phyloP scores from a whole-genome alignment of 2,888 invertebrate genomes.

The Dolomedes plantarius region DNA sequence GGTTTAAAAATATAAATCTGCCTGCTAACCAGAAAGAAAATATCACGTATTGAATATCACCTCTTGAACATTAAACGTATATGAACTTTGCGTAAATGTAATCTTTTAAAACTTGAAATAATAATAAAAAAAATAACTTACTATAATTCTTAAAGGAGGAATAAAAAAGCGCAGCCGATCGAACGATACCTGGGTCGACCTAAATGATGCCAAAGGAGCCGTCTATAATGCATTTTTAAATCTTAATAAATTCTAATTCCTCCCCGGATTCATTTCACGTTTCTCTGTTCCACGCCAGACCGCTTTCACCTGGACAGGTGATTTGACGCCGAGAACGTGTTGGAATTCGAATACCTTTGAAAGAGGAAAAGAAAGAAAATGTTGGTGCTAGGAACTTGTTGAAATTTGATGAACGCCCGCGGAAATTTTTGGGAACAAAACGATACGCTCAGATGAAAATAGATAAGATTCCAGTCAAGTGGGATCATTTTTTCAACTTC shows the following conservation, averaged over 20 bases:
- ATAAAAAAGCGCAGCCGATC: too few relatives aligned
- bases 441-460: neutral
- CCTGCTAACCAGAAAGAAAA: too few relatives aligned
- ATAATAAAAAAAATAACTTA: too few relatives aligned
- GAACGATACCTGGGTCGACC: too few relatives aligned
- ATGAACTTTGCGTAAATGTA: too few relatives aligned
- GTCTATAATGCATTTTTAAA: neutral
- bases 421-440: neutral
- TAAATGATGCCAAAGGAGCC: too few relatives aligned
- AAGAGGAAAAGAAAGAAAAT: neutral
- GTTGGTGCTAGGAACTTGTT: neutral
- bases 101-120: too few relatives aligned
- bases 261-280: neutral
- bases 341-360: neutral
- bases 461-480: slow-evolving; percentile 10
- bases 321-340: neutral
- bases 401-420: neutral
- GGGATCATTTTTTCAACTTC: too few relatives aligned
- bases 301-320: slow-evolving; percentile 7
- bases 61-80: too few relatives aligned
- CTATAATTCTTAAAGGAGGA: too few relatives aligned
- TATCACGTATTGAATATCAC: too few relatives aligned
- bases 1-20: too few relatives aligned
- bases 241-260: neutral
- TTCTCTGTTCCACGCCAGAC: neutral